Evolutionary conservation across 2,888 invertebrate genomes (phyloP).

Genomic region (Sminthurides aquaticus): DNA sequence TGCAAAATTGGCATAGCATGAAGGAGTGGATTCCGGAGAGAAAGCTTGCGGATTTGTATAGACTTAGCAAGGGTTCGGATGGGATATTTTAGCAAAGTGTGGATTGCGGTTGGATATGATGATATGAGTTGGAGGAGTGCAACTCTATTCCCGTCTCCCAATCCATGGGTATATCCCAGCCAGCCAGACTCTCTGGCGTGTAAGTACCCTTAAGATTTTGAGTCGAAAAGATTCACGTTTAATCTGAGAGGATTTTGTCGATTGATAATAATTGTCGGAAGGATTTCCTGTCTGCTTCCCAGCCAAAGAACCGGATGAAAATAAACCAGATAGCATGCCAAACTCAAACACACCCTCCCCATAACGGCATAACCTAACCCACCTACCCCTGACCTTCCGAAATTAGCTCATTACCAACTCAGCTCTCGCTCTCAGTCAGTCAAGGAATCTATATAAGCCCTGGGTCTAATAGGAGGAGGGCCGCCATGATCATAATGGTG

Average conservation of each 20-base stretch:
- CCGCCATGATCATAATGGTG: no score
- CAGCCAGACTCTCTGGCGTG: no score
- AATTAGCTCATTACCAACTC: no score
- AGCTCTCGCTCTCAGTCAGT: no score
- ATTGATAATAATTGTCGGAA: not conserved
- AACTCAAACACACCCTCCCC: no score
- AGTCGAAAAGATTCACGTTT: constrained; percentile 5
- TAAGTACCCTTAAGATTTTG: constrained; percentile 2
- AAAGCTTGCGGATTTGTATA: not conserved
- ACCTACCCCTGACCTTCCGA: not conserved
- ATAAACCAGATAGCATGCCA: not conserved
- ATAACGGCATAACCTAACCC: not conserved
- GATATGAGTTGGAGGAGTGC: not conserved
- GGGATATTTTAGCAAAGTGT: not conserved
- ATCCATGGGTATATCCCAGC: no score
- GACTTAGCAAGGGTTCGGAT: not conserved
- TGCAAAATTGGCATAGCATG: not conserved
- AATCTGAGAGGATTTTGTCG: constrained; percentile 2
- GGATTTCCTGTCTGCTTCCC: not conserved
- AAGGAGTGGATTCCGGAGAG: not conserved
- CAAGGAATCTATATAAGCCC: no score
- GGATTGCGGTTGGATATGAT: not conserved
- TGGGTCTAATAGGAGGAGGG: no score
- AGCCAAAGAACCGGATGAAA: not conserved
- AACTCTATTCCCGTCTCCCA: no score